Evolutionary conservation across 1,140 invertebrate genomes (phyloP), one percentile per base, ranked within the genome.

Genomic region (Temnothorax longispinosus): DNA sequence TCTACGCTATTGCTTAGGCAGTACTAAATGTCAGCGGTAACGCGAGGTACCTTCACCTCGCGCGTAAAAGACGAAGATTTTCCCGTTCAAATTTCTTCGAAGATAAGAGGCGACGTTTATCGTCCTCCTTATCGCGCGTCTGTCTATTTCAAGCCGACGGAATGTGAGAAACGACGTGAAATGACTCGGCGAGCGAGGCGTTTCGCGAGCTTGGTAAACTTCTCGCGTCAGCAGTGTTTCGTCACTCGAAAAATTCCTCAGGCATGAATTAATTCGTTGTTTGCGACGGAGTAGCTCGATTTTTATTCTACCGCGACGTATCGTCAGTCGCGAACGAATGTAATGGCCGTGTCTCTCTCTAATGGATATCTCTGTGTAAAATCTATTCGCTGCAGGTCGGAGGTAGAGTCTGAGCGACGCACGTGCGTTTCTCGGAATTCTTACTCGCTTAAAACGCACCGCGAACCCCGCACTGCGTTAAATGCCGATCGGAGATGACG

Each of bases 51-150:
- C 69, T 84, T 84, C 56, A 75, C 69, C 32, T 52, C 41, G 7
- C 41, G 5, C 38, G 80, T 11, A 13, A 65, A 1, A 38, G 44
- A 2, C 13, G 52, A 47, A 35, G 27, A 82, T 15, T 27, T 41
- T 13, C 50, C 56, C 7, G 54, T 2, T 35, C n/a, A 50, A 60
- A n/a, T 13, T 62, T 60, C 35, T 56, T 2, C 11, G 15, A 11
- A 84, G 80, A 84, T 84, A 84, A 74, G 21, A 56, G 15, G 7
- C 11, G 69, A 62, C 27, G 54, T 50, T 84, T 82, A 82, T 84
- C 69, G 27, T 41, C 38, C 5, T 58, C 11, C 21, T 62, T 84
- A 82, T 82, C 80, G 54, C 67, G 13, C 3, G 62, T 32, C 21
- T 15, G 32, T 41, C 32, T 47, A 7, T 58, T n/a, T 18, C 10